Percentiles rank a stretch among this genome's conserved stretches.
phyloP scores from a whole-genome alignment of 2,888 invertebrate species.

The Plemyria rubiginata region DNA sequence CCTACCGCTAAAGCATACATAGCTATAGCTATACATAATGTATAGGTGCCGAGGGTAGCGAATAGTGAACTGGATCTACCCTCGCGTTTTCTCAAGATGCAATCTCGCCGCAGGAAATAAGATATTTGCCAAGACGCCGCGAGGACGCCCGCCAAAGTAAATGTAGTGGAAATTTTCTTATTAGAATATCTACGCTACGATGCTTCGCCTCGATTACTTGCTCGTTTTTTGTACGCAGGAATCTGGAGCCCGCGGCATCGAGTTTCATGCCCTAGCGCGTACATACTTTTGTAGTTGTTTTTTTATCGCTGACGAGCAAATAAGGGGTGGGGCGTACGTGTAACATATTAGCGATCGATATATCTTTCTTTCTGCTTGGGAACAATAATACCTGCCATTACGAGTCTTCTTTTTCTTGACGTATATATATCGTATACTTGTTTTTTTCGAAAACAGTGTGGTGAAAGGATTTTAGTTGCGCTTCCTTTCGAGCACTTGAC shows the following conservation, averaged over 20 bases:
- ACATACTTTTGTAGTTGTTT: slow-evolving; percentile 43
- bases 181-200: slow-evolving; percentile 85
- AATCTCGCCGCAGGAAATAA: slow-evolving; percentile 86
- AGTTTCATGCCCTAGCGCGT: slow-evolving; percentile 68
- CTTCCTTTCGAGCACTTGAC: no score
- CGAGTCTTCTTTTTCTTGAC: no score
- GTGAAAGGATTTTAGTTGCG: no score
- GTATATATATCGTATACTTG: no score
- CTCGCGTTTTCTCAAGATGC: slow-evolving; percentile 85
- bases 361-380: neutral
- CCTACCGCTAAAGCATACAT: slow-evolving; percentile 26
- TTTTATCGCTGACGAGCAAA: slow-evolving; percentile 17
- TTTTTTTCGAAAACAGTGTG: no score
- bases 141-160: slow-evolving; percentile 82
- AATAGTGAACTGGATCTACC: slow-evolving; percentile 80
- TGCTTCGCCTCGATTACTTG: slow-evolving; percentile 76
- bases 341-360: neutral
- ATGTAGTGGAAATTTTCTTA: slow-evolving; percentile 86
- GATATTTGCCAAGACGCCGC: slow-evolving; percentile 86
- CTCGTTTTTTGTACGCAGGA: slow-evolving; percentile 76
- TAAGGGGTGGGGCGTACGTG: slow-evolving; percentile 1
- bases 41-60: slow-evolving; percentile 57
- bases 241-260: slow-evolving; percentile 60
- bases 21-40: slow-evolving; percentile 32
- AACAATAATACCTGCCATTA: neutral